Conservation (phyloP, 2,797 vertebrate species). For the Neostethus bicornis region DNA sequence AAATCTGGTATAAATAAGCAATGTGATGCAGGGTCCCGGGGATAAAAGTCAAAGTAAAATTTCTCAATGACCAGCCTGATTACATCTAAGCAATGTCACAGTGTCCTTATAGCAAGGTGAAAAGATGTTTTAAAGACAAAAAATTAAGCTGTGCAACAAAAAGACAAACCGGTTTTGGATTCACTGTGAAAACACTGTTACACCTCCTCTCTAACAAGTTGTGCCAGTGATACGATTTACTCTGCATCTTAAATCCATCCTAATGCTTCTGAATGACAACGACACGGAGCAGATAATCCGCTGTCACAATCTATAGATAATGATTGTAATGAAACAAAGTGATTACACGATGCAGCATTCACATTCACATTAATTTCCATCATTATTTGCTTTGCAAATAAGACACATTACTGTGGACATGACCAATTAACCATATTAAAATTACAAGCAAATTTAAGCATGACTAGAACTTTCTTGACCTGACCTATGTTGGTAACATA, state of each 20-base stretch:
- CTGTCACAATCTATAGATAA: conserved; percentile 1
- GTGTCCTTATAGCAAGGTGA: not conserved
- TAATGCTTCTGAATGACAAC: conserved; percentile 14
- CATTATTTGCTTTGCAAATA: not conserved
- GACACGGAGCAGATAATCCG: conserved; percentile 2
- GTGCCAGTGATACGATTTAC: conserved; percentile 21
- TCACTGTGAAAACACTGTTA: conserved; percentile 14
- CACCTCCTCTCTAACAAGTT: conserved; percentile 12
- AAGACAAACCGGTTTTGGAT: conserved; percentile 8
- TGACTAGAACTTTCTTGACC: not conserved
- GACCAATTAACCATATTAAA: not conserved
- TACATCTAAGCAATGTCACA: not conserved
- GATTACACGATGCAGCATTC: not conserved
- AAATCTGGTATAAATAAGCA: too few species aligned
- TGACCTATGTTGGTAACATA: not conserved
- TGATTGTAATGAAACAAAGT: conserved; percentile 1
- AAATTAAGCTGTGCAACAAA: not conserved
- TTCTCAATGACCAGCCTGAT: not conserved
- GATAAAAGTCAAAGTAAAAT: too few species aligned
- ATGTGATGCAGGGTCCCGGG: too few species aligned
- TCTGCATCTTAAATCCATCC: conserved; percentile 14
- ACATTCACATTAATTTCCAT: not conserved
- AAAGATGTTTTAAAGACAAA: not conserved
- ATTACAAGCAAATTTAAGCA: not conserved
- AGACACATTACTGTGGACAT: not conserved